phyloP scores from a whole-genome alignment of 2,888 invertebrate species.

The Drosophila infuscata region DNA sequence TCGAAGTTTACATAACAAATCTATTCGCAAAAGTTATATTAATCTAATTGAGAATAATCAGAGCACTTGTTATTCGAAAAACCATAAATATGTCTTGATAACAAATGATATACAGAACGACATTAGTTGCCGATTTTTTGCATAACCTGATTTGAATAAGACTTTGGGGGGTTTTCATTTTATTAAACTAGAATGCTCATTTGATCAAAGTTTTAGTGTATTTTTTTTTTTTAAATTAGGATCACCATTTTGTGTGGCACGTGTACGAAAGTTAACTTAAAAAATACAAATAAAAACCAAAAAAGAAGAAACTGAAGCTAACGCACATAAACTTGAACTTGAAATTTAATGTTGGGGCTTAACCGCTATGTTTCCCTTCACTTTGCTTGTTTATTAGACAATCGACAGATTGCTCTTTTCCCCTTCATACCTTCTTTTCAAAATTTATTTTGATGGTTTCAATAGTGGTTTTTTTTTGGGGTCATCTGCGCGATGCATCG shows the following conservation, averaged over 20 bases:
- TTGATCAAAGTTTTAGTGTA: background rate
- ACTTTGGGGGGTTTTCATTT: background rate
- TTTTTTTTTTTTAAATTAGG: background rate
- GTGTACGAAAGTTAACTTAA: conserved; percentile 26
- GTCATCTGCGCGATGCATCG: conserved; percentile 52
- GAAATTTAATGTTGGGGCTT: conserved; percentile 56
- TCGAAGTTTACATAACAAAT: conserved; percentile 4
- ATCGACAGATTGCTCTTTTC: conserved; percentile 27
- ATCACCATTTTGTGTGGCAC: conserved; percentile 1
- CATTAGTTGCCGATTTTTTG: conserved; percentile 7
- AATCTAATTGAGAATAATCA: conserved; percentile 13
- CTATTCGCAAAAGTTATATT: background rate
- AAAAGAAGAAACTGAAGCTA: conserved; percentile 11
- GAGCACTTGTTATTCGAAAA: conserved; percentile 12
- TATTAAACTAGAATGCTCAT: conserved; percentile 18
- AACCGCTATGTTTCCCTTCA: conserved; percentile 59
- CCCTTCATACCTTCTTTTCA: conserved; percentile 4
- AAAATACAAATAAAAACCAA: conserved; percentile 6
- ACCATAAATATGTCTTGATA: background rate
- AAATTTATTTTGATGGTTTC: conserved; percentile 27
- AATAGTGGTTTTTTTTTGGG: conserved; percentile 37
- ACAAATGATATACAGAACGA: background rate
- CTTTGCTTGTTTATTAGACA: conserved; percentile 47
- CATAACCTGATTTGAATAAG: conserved; percentile 28
- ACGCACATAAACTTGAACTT: conserved; percentile 73